Evolutionary conservation across 2,888 invertebrate genomes (phyloP).

Genomic region (Rapana venosa): DNA sequence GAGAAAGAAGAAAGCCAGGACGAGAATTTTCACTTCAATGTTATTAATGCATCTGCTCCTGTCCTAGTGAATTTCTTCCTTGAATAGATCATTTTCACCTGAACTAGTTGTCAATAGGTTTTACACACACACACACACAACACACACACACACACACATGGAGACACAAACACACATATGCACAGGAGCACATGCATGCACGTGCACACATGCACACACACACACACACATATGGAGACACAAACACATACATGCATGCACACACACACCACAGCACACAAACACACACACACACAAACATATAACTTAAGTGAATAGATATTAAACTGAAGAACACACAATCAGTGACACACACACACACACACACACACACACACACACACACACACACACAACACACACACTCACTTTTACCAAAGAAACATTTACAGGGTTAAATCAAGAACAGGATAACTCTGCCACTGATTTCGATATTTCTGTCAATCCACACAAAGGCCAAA

Average conservation of each 20-base stretch:
- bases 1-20: not conserved
- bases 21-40: not conserved
- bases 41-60: too few relatives aligned
- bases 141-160: too few relatives aligned
- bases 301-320: not conserved
- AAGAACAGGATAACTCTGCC: too few relatives aligned
- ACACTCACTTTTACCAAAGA: too few relatives aligned
- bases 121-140: too few relatives aligned
- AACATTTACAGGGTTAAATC: too few relatives aligned
- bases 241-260: not conserved
- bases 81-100: too few relatives aligned
- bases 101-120: too few relatives aligned
- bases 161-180: too few relatives aligned
- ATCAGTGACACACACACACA: not conserved
- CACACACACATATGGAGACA: not conserved
- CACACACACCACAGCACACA: slow-evolving; percentile 20
- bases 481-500: too few relatives aligned
- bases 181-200: not conserved
- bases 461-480: not conserved
- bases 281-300: slow-evolving; percentile 5
- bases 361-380: slow-evolving; percentile 20
- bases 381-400: slow-evolving; percentile 1
- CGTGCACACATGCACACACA: not conserved
- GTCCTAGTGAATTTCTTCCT: too few relatives aligned
- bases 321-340: not conserved